Evolutionary conservation across 2,888 invertebrate genomes (phyloP).

Genomic region (Acanthosepion pharaonis): DNA sequence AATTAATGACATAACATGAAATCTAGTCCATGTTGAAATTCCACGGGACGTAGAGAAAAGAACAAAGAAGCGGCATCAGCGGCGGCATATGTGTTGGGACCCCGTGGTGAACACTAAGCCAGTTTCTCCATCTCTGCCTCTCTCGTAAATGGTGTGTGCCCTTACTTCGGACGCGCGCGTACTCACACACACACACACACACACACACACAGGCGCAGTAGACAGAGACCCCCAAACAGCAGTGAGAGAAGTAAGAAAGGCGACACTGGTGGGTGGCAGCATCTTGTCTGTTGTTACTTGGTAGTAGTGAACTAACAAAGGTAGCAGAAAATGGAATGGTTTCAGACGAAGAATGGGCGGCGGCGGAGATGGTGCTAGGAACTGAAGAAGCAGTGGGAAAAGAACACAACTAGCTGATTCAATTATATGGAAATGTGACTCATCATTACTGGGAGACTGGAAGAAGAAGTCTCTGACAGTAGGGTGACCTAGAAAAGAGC

Average conservation of each 20-base stretch:
- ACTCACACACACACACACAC: not conserved
- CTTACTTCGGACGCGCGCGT: not conserved
- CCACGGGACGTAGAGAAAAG: slow-evolving; percentile 6
- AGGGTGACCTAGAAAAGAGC: slow-evolving; percentile 22
- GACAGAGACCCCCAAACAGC: not conserved
- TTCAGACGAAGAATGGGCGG: not conserved
- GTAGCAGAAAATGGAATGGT: slow-evolving; percentile 6
- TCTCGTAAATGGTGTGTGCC: too few species aligned
- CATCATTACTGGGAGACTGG: slow-evolving; percentile 33
- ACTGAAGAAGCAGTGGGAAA: not conserved
- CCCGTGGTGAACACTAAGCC: not conserved
- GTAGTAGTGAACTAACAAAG: slow-evolving; percentile 23
- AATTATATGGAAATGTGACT: slow-evolving; percentile 33
- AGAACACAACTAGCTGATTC: slow-evolving; percentile 33
- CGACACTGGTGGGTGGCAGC: slow-evolving; percentile 33
- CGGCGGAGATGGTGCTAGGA: slow-evolving; percentile 4
- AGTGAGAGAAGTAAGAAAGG: not conserved
- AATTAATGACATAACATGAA: slow-evolving; percentile 33
- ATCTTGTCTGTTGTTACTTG: slow-evolving; percentile 33
- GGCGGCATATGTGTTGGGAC: slow-evolving; percentile 33
- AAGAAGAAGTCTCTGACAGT: slow-evolving; percentile 11
- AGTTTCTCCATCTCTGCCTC: not conserved
- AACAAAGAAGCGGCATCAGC: slow-evolving; percentile 15
- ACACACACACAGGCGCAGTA: not conserved
- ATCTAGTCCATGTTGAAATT: slow-evolving; percentile 33